Percentiles rank a stretch among this genome's conserved stretches.
These are phyloP conservation scores for Apogon hyalosoma DNA, from an alignment of 2,797 vertebrate species.

Conservation along the genomic window DNA sequence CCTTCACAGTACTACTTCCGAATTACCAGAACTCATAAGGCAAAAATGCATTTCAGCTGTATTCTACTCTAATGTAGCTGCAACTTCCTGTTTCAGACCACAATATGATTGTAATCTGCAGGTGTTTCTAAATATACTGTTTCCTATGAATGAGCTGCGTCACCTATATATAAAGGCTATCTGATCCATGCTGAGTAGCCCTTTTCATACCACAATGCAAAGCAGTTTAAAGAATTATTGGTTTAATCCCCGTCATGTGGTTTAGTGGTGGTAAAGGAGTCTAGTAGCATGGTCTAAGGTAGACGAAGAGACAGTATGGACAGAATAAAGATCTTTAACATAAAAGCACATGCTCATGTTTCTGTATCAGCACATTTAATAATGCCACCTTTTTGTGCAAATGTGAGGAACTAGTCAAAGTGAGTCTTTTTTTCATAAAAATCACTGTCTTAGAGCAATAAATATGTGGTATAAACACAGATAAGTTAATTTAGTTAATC, in stretches of 20 bases:
- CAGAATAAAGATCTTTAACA: conserved; percentile 1
- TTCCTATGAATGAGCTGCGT: not conserved
- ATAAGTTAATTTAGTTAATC: not conserved
- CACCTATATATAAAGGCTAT: not conserved
- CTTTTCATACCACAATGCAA: conserved; percentile 52
- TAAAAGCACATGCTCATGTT: not conserved
- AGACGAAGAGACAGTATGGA: conserved; percentile 2
- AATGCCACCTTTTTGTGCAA: not conserved
- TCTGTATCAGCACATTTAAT: not conserved
- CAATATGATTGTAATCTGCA: conserved; percentile 7
- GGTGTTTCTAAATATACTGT: conserved; percentile 19
- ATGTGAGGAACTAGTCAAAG: not conserved
- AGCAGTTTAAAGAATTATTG: conserved; percentile 59
- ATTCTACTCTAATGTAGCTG: conserved; percentile 5
- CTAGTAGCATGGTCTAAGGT: conserved; percentile 9
- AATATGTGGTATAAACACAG: not conserved
- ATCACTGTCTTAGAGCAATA: not conserved
- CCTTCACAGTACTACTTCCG: not conserved
- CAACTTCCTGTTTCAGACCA: conserved; percentile 6
- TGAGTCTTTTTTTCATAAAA: not conserved
- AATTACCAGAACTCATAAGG: not conserved
- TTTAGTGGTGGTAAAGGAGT: conserved; percentile 27
- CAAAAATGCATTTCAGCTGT: not conserved
- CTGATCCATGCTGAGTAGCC: conserved; percentile 34
- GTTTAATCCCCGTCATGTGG: conserved; percentile 55